These are phyloP conservation scores for Danaus chrysippus DNA, from an alignment of 2,888 invertebrate genomes.

Conservation along the genomic window DNA sequence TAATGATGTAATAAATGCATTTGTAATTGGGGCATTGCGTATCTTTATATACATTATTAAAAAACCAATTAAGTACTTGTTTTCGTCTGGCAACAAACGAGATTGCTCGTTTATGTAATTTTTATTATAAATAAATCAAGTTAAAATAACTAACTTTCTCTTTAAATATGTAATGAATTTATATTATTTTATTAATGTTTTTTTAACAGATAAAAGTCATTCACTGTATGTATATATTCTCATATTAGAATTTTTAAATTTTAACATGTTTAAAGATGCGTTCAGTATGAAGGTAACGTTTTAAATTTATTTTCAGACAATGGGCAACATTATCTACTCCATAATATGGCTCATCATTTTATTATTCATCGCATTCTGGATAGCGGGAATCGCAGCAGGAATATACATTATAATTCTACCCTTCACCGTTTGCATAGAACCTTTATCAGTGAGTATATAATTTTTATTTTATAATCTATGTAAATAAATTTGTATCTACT, in stretches of 20 bases:
- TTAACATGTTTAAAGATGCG: no score
- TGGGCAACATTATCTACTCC: slow-evolving; percentile 82
- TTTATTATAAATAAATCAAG: not conserved
- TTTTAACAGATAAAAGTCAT: no score
- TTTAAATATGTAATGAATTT: no score
- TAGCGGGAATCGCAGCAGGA: slow-evolving; percentile 83
- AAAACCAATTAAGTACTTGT: not conserved
- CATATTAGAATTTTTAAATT: no score
- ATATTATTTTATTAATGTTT: no score
- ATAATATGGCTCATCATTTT: slow-evolving; percentile 85
- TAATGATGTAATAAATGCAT: not conserved
- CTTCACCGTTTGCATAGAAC: slow-evolving; percentile 83
- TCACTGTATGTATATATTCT: no score
- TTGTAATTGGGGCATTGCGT: not conserved
- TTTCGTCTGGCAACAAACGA: not conserved
- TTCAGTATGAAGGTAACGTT: not conserved
- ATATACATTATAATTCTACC: slow-evolving; percentile 84
- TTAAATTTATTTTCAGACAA: slow-evolving; percentile 62
- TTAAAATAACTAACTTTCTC: no score
- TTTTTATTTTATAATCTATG: not conserved
- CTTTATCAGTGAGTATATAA: slow-evolving; percentile 79
- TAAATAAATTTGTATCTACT: not conserved
- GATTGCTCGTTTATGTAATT: not conserved
- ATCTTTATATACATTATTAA: not conserved
- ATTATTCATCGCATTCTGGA: slow-evolving; percentile 82